Percentiles rank a stretch among this genome's conserved stretches.
Conservation (phyloP, 2,797 vertebrate species). For the Rhyacichthys aspro region DNA sequence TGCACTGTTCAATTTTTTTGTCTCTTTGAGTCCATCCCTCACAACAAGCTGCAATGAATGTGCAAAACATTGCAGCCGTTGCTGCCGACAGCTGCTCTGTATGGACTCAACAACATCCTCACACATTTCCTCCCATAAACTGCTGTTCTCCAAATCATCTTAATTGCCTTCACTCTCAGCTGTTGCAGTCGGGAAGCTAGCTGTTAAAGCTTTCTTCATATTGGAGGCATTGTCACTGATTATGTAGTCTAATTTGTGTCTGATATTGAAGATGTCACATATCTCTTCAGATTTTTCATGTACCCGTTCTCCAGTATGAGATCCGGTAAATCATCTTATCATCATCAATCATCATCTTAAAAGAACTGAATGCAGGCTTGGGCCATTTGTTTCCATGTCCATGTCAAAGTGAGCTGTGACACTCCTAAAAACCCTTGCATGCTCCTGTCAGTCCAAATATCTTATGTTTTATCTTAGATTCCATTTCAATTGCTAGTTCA, state of each 20-base stretch:
- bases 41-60: conserved; percentile 31
- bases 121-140: conserved; percentile 26
- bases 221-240: conserved; percentile 26
- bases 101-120: conserved; percentile 28
- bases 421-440: conserved; percentile 32
- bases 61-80: conserved; percentile 24
- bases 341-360: conserved; percentile 24
- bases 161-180: conserved; percentile 17
- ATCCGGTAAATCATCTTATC: conserved; percentile 31
- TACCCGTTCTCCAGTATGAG: conserved; percentile 36
- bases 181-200: conserved; percentile 17
- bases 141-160: conserved; percentile 21
- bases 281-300: conserved; percentile 24
- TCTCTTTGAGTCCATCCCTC: conserved; percentile 26
- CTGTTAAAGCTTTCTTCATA: conserved; percentile 26
- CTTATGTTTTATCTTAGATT: conserved; percentile 34
- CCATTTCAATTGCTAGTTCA: conserved; percentile 28
- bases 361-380: conserved; percentile 28
- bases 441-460: conserved; percentile 34
- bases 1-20: conserved; percentile 4
- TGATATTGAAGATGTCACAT: conserved; percentile 24
- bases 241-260: conserved; percentile 20
- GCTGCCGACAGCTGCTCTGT: conserved; percentile 12
- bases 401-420: conserved; percentile 37
- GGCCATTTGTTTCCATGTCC: conserved; percentile 9